Conservation (phyloP, 2,113 vertebrate genomes). For the Dasyurus viverrinus region DNA sequence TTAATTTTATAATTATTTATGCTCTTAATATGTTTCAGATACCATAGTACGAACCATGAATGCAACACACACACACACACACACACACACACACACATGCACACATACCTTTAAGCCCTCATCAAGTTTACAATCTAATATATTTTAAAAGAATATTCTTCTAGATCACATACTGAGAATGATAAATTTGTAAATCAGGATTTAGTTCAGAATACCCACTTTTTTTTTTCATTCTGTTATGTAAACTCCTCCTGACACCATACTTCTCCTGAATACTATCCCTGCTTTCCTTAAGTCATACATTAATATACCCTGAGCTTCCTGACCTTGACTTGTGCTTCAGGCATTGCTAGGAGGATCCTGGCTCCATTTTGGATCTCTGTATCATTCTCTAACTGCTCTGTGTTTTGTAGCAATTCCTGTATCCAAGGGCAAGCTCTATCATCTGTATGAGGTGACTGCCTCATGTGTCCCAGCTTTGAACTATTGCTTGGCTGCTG, state of each 20-base stretch:
- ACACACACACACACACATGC: too few species aligned
- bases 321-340: background rate
- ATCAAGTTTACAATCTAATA: background rate
- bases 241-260: background rate
- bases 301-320: background rate
- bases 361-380: background rate
- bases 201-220: background rate
- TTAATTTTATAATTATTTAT: background rate
- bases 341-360: background rate
- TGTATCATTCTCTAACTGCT: background rate
- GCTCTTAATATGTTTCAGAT: background rate
- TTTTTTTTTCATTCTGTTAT: background rate
- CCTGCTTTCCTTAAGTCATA: background rate
- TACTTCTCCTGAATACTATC: background rate
- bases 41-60: background rate
- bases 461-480: background rate
- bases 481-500: background rate
- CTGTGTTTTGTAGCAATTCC: background rate
- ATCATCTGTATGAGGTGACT: background rate
- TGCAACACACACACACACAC: too few species aligned
- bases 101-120: background rate
- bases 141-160: background rate
- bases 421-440: background rate
- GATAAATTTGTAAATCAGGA: background rate
- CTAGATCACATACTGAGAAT: background rate